Evolutionary conservation across 2,797 vertebrate species (phyloP).

Genomic region (Lates japonicus): DNA sequence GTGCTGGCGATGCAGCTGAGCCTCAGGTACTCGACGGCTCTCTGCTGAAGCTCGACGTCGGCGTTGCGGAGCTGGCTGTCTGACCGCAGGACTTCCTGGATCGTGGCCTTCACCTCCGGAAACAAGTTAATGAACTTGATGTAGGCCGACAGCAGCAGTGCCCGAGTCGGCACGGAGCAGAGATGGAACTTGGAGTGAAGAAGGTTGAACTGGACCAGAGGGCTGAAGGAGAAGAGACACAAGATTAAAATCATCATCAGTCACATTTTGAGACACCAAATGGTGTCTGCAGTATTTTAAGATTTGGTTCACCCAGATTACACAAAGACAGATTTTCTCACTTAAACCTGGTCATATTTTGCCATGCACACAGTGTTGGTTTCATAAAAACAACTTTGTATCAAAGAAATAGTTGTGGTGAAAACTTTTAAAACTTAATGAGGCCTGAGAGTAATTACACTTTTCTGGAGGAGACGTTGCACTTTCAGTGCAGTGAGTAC

Average conservation of each 20-base stretch:
- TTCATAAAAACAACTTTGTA: not conserved
- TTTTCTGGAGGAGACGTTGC: not conserved
- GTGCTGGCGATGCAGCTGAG: slow-evolving; percentile 94
- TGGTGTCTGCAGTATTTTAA: not conserved
- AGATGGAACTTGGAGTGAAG: slow-evolving; percentile 96
- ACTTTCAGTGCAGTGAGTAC: not conserved
- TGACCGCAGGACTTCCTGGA: slow-evolving; percentile 93
- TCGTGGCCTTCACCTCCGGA: slow-evolving; percentile 93
- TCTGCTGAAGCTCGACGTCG: slow-evolving; percentile 94
- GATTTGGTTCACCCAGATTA: not conserved
- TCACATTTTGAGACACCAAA: not conserved
- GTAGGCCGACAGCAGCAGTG: slow-evolving; percentile 93
- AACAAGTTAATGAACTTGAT: slow-evolving; percentile 98
- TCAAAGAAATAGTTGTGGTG: not conserved
- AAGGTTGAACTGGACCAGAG: slow-evolving; percentile 93
- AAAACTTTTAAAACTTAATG: not conserved
- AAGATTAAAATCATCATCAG: not conserved
- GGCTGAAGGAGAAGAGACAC: slow-evolving; percentile 77
- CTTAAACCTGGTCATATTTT: not conserved
- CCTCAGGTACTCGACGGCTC: slow-evolving; percentile 94
- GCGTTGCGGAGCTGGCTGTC: slow-evolving; percentile 95
- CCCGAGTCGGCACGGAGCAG: slow-evolving; percentile 93
- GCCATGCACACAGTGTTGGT: not conserved
- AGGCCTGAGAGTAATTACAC: not conserved
- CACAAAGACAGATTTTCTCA: not conserved